Evolutionary conservation across 2,797 vertebrate species (phyloP).

Genomic region (Emydoidea blandingii): DNA sequence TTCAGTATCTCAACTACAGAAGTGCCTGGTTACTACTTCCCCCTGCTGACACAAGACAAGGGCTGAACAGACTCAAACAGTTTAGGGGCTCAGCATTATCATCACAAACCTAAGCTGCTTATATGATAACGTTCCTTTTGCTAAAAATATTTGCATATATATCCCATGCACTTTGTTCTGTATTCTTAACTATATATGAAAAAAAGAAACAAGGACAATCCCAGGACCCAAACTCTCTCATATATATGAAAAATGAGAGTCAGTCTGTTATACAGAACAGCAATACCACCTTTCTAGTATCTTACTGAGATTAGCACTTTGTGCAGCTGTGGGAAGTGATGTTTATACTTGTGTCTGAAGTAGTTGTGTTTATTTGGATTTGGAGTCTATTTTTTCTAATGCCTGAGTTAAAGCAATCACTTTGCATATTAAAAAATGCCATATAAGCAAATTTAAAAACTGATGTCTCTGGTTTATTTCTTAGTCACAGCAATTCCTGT

Average conservation of each 20-base stretch:
- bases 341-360: not conserved
- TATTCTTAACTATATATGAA: constrained; percentile 25
- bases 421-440: not conserved
- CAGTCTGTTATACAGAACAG: not conserved
- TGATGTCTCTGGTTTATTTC: accelerated
- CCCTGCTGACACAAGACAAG: constrained; percentile 71
- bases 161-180: not conserved
- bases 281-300: not conserved
- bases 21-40: constrained; percentile 74
- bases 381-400: not conserved
- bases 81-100: constrained; percentile 40
- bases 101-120: constrained; percentile 37
- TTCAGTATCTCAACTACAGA: constrained; percentile 40
- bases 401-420: not conserved
- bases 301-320: not conserved
- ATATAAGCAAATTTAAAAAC: not conserved
- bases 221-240: not conserved
- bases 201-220: not conserved
- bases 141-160: constrained; percentile 42
- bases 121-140: constrained; percentile 27
- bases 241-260: not conserved
- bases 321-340: not conserved
- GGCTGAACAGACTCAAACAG: constrained; percentile 44
- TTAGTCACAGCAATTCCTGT: not conserved
- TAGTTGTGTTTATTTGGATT: not conserved